Evolutionary conservation across 2,888 invertebrate genomes (phyloP).

Genomic region (Julus scanicus): DNA sequence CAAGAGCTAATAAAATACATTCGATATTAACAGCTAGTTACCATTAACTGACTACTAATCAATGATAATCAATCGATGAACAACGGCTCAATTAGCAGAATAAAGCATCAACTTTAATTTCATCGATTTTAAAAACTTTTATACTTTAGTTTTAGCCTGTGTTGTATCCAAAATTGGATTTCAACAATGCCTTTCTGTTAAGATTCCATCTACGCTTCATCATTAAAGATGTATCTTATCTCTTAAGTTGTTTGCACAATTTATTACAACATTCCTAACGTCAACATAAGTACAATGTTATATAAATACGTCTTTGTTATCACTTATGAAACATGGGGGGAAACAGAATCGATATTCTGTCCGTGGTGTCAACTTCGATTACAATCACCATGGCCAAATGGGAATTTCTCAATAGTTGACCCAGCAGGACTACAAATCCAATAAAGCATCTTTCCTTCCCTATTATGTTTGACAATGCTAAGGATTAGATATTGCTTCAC

Average conservation of each 20-base stretch:
- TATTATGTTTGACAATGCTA: not conserved
- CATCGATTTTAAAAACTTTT: not conserved
- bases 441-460: not conserved
- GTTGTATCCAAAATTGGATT: not conserved
- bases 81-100: too few species aligned
- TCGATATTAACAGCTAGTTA: too few species aligned
- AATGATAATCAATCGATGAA: too few species aligned
- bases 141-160: not conserved
- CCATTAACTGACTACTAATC: too few species aligned
- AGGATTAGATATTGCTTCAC: not conserved
- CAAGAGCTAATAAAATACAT: too few species aligned
- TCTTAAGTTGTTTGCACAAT: not conserved
- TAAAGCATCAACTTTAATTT: too few species aligned
- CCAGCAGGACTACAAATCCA: not conserved
- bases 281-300: not conserved
- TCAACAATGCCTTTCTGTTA: not conserved
- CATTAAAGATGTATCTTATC: not conserved
- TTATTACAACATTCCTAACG: slow-evolving; percentile 14
- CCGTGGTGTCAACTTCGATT: not conserved
- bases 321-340: not conserved
- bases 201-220: not conserved
- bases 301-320: not conserved
- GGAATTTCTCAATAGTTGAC: not conserved
- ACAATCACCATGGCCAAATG: not conserved
- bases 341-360: not conserved